Evolutionary conservation across 2,888 invertebrate species (phyloP).

Genomic region (Timandra comae): DNA sequence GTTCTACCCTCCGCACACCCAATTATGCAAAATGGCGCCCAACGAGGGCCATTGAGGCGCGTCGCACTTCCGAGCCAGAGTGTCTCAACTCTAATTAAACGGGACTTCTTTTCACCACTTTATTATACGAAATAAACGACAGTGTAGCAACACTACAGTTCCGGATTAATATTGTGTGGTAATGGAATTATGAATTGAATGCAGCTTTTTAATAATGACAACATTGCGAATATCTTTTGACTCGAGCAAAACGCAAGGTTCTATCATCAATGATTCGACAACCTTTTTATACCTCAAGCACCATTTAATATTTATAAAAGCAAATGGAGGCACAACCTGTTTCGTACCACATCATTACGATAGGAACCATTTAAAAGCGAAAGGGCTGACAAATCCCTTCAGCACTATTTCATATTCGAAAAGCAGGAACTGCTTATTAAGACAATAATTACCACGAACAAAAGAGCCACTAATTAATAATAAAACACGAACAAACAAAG

Average conservation of each 20-base stretch:
- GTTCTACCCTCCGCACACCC: constrained; percentile 66
- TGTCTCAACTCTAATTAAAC: constrained; percentile 75
- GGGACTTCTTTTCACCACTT: constrained; percentile 71
- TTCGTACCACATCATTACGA: constrained; percentile 37
- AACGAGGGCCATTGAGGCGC: constrained; percentile 68
- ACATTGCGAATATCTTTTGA: too few species aligned
- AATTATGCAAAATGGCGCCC: constrained; percentile 76
- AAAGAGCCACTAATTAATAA: constrained; percentile 76
- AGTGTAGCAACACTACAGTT: constrained; percentile 22
- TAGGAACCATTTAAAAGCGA: constrained; percentile 48
- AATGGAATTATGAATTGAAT: too few species aligned
- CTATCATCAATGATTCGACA: constrained; percentile 1
- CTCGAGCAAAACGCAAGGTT: too few species aligned
- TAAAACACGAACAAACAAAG: constrained; percentile 76
- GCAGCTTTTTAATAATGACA: too few species aligned
- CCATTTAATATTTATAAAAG: constrained; percentile 3
- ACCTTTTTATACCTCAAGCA: constrained; percentile 1
- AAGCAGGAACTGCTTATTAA: constrained; percentile 76
- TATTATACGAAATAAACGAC: constrained; percentile 72
- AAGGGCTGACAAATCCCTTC: constrained; percentile 60
- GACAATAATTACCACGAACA: constrained; percentile 77
- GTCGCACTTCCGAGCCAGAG: constrained; percentile 60
- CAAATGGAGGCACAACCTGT: constrained; percentile 27
- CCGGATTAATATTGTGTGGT: too few species aligned
- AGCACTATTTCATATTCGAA: constrained; percentile 56